Percentiles rank a stretch among this genome's conserved stretches.
Evolutionary conservation across 2,113 vertebrate species (phyloP).

Genomic region (Hydrolagus affinis): DNA sequence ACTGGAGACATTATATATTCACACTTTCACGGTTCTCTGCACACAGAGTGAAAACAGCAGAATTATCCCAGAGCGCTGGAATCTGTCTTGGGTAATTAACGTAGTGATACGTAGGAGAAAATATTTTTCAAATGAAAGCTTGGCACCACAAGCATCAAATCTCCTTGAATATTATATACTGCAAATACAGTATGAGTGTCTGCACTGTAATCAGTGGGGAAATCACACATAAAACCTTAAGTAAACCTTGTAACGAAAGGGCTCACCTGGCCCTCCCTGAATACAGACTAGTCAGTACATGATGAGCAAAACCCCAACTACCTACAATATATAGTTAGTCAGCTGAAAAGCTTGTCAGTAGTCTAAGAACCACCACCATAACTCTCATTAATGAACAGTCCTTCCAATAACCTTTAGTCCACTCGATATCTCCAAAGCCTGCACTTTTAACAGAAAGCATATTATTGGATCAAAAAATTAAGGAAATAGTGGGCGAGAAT

Average conservation of each 20-base stretch:
- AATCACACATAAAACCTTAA: not conserved
- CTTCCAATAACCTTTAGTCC: not conserved
- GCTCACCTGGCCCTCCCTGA: too few relatives aligned
- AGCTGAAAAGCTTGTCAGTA: not conserved
- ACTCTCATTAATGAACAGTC: not conserved
- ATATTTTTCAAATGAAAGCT: not conserved
- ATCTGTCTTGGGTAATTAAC: not conserved
- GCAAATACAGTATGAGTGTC: not conserved
- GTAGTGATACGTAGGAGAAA: not conserved
- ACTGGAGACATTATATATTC: slow-evolving; percentile 11
- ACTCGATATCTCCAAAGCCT: not conserved
- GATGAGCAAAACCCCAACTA: not conserved
- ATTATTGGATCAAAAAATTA: not conserved
- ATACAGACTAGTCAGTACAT: not conserved
- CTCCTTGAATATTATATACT: not conserved
- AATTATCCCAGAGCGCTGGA: not conserved
- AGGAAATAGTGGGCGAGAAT: not conserved
- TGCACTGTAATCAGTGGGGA: not conserved
- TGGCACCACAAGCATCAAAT: not conserved
- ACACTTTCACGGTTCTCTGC: not conserved
- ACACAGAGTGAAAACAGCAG: not conserved
- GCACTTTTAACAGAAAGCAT: not conserved
- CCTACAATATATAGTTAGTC: not conserved
- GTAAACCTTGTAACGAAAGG: too few relatives aligned
- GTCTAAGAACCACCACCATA: not conserved